Base-by-base conservation (phyloP, 2,797 vertebrate genomes). In the Epinephelus coioides region DNA sequence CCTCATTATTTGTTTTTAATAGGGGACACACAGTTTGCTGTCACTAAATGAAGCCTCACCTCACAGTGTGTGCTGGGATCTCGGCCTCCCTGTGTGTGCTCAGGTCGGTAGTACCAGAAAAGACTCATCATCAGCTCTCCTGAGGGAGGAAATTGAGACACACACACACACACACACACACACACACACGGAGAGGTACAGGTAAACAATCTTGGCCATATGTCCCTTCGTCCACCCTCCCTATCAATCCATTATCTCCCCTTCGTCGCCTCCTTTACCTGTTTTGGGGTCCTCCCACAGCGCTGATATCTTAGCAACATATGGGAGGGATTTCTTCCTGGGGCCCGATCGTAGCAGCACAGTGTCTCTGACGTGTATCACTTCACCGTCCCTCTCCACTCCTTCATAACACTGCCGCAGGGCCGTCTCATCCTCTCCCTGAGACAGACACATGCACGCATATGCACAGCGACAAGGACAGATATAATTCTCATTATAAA, bases 41-140 rank as follows among this genome's bases (percentile, higher is more conserved):
- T 64, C 55, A 40, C 62, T 43, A 61, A 71, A 67, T 63, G 1
- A 2, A 63, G 53, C 53, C 97, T 98, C 93, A 99, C 98, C 97
- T 99, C 94, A 92, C 96, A 97, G 89, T 99, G 98, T 96, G 97
- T 91, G 93, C 96, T 97, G 94, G 98, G 97, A 94, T 97, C 98
- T 89, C 97, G 95, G 88, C 98, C 98, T 89, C 97, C 97, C 95
- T 99, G 98, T 83, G 98, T 98, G 96, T 99, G 98, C 93, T 99
- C 98, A 0, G 98, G 98, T 88, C 98, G 95, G 95, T 99, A 99
- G 94, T 99, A 99, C 98, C 98, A 99, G 94, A 99, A 97, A 77
- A 99, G 97, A 91, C 98, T 99, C 98, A 99, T 99, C 98, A 99
- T 99, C 96, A 99, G 95, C 94, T 99, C 98, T 90, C 98, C 98